Base-by-base conservation (phyloP, 2,888 invertebrate genomes). In the Crocallis elinguaria region DNA sequence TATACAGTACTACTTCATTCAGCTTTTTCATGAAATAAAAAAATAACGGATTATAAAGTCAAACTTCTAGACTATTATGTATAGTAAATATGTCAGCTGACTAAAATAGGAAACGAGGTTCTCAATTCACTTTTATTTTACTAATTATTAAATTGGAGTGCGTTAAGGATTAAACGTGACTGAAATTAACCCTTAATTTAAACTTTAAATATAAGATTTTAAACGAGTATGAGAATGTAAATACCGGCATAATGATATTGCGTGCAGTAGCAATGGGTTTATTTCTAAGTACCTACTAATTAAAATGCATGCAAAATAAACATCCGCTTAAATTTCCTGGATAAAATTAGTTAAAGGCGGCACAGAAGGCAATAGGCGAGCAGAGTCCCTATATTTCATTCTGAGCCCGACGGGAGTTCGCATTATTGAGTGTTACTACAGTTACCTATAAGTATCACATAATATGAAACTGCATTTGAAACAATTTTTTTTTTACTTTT, bases 381-480 rank as follows among this genome's bases (percentile, higher is more conserved):
- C 51, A 57, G 49, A 36, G 35, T 52, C 60, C 17, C 27, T 30
- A 41, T 11, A n/a, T 30, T 42, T 32, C 69, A 64, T 60, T 51
- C 53, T 25, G 37, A 36, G 39, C 64, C 51, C 71, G 37, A 21
- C 60, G 54, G 65, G 66, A 52, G 55, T 42, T 46, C 30, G 33
- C 38, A 27, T 57, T 32, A 44, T 56, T 30, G 54, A n/a, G 25
- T 16, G 33, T 43, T 8, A 25, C 2, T 33, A 0, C 35, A 13
- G 7, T 29, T 39, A 21, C 2, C 29, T 6, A 21, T 23, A 13
- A 12, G 2, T 19, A 37, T 12, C 21, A 37, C 8, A 14, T 32
- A n/a, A 1, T 19, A 35, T 7, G 3, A n/a, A 9, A 25, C 9
- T n/a, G 1, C 9, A 25, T n/a, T 1, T n/a, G 7, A 25, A n/a